Conservation (phyloP, 2,888 invertebrate genomes). For the Melipona beecheii region DNA sequence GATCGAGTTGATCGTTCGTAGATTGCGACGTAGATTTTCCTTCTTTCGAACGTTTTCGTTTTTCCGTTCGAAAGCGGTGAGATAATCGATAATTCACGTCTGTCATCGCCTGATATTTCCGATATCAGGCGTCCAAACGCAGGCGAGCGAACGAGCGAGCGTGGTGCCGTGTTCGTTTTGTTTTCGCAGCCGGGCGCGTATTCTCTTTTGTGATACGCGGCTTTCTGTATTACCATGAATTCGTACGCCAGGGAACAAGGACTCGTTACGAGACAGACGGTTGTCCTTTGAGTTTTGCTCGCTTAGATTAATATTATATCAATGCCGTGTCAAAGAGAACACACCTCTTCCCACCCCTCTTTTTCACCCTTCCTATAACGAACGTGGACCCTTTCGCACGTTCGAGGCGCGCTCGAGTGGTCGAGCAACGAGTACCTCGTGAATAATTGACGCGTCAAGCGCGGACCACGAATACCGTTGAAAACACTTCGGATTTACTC, state of each 20-base stretch:
- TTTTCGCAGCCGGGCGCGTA: slow-evolving; percentile 12
- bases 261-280: slow-evolving; percentile 62
- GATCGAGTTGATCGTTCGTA: background rate
- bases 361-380: slow-evolving; percentile 47
- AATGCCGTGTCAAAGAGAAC: slow-evolving; percentile 76
- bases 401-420: slow-evolving; percentile 62
- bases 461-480: slow-evolving; percentile 31
- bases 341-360: slow-evolving; percentile 57
- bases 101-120: background rate
- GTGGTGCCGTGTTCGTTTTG: slow-evolving; percentile 45
- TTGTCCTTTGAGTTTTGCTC: slow-evolving; percentile 77
- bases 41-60: background rate
- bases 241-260: slow-evolving; percentile 59
- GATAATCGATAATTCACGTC: slow-evolving; percentile 14
- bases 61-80: background rate
- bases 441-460: slow-evolving; percentile 61
- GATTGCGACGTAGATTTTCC: background rate
- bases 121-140: background rate
- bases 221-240: slow-evolving; percentile 41
- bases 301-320: slow-evolving; percentile 79
- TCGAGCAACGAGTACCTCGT: slow-evolving; percentile 55
- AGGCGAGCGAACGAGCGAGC: background rate
- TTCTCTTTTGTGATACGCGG: slow-evolving; percentile 32
- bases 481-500: slow-evolving; percentile 49
- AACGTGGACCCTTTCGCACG: slow-evolving; percentile 58